Evolutionary conservation across 2,797 vertebrate species (phyloP), one percentile per base, ranked within the genome.

Genomic region (Gambusia yucatana): DNA sequence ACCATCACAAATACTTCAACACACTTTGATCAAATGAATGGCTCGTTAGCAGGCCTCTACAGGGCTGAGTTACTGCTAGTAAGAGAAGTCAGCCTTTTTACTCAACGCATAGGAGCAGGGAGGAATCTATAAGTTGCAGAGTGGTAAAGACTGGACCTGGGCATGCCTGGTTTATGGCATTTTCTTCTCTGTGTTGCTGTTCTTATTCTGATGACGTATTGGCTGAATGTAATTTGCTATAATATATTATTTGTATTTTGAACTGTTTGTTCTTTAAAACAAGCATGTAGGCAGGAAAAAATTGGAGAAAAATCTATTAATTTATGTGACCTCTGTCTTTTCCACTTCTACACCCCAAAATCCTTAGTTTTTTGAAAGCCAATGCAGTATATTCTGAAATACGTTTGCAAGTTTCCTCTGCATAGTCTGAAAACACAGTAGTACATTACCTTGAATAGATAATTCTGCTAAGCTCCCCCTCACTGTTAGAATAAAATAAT

Each of bases 401-500:
- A 65, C 4, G 4, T 75, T 65, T 47, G 46, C 33, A 69, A 71
- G 57, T 77, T 79, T 48, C 36, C 73, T 73, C 8, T 65, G 39
- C 33, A 63, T 50, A 72, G 33, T 76, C 75, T 79, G 61, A 28
- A 82, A 83, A 82, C 48, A 89, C 77, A 81, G 72, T 25, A n/a
- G 69, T 25, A 20, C 65, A 79, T 83, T 69, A 30, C 73, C 76
- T 73, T 52, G 52, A 78, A 82, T 55, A 44, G 75, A 52, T 76
- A 4, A 74, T 86, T 81, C 72, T 83, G 48, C 75, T 81, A 75
- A 82, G 72, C 28, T 59, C 84, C 81, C 72, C 61, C 3, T 86
- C 81, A 76, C 79, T 47, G 74, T 88, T 83, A 85, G 84, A 85
- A 88, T 80, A 79, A 89, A 91, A 91, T 76, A 83, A 84, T 82